These are phyloP conservation scores for Drosophila ercepeae DNA, from an alignment of 1,140 invertebrate species.

Conservation along the genomic window DNA sequence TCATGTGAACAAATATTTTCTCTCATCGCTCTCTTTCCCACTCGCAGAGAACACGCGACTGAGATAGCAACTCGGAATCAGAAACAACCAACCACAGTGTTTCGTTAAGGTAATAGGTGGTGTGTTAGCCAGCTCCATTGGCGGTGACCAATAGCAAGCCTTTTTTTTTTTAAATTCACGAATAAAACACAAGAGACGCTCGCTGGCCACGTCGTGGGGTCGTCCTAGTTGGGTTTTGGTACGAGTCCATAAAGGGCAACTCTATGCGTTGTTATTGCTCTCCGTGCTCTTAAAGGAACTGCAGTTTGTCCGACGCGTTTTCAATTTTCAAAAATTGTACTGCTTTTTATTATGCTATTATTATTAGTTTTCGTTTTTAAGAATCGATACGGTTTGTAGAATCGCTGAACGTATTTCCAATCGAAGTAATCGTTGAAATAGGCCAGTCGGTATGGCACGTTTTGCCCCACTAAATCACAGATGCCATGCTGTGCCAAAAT, in stretches of 20 bases:
- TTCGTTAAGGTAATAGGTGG: constrained; percentile 13
- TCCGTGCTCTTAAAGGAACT: constrained; percentile 23
- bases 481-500: background rate
- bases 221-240: constrained; percentile 17
- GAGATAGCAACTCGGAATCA: constrained; percentile 5
- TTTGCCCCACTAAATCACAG: background rate
- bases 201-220: constrained; percentile 1
- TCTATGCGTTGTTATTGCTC: constrained; percentile 41
- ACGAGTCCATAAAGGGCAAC: constrained; percentile 30
- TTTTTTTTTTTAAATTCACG: constrained; percentile 1
- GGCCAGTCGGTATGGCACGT: background rate
- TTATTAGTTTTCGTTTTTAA: background rate
- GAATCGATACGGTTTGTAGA: background rate
- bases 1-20: background rate
- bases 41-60: constrained; percentile 1
- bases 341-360: background rate
- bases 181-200: constrained; percentile 2
- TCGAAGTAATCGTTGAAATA: background rate
- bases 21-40: background rate
- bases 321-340: background rate
- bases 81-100: constrained; percentile 43
- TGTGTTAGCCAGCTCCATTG: background rate
- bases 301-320: constrained; percentile 28
- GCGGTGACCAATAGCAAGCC: constrained; percentile 43
- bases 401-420: background rate